Percentiles rank a stretch among this genome's conserved stretches.
phyloP scores from a whole-genome alignment of 2,797 vertebrate species.

The Pipistrellus pygmaeus region DNA sequence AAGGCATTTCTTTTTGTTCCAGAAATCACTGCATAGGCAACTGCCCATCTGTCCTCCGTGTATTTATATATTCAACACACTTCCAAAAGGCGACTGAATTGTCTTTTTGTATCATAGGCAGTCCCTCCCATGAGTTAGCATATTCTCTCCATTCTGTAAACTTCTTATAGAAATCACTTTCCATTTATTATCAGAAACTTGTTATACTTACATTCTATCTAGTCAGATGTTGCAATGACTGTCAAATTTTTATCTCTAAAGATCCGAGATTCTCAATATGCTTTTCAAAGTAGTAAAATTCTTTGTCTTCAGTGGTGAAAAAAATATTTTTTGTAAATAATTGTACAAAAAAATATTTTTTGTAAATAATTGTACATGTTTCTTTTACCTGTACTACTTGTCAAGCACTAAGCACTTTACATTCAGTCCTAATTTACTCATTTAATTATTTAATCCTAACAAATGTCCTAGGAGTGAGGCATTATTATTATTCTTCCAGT shows the following conservation, averaged over 20 bases:
- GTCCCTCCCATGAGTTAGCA: not conserved
- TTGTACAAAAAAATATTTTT: not conserved
- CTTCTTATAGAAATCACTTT: not conserved
- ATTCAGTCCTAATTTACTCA: not conserved
- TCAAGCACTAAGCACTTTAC: not conserved
- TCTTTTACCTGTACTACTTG: not conserved
- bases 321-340: conserved; percentile 17
- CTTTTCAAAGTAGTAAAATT: not conserved
- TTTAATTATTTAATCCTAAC: not conserved
- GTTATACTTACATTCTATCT: not conserved
- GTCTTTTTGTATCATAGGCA: not conserved
- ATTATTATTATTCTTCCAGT: not conserved
- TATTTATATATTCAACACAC: not conserved
- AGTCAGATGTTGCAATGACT: not conserved
- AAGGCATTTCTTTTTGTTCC: conserved; percentile 14
- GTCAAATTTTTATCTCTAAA: conserved; percentile 20
- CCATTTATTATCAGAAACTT: not conserved
- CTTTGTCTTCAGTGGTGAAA: not conserved
- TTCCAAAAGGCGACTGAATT: not conserved
- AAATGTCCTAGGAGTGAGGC: not conserved
- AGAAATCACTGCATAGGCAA: not conserved
- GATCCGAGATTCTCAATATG: not conserved
- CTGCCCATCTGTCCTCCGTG: not conserved
- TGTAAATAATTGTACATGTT: not conserved
- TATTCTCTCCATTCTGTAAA: not conserved